Base-by-base conservation (phyloP, 2,797 vertebrate species). In the Chrysocyon brachyurus region DNA sequence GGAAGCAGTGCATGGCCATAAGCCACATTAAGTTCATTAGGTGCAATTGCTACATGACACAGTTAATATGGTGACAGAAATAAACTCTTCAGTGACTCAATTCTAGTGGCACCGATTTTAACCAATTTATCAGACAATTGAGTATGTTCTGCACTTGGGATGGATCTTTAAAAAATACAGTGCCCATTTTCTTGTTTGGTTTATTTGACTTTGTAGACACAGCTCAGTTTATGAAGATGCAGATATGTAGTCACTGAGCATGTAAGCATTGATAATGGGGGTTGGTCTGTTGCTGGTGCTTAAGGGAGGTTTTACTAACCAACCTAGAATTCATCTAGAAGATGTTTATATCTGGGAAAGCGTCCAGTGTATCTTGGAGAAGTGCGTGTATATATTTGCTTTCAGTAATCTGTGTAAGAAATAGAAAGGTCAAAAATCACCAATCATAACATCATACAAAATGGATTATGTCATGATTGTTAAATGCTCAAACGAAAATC, bases 91-190 rank as follows among this genome's bases (percentile, higher is more conserved):
- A 91, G 94, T 96, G 93, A 96, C 98, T 98, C 84, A 96, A 89
- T 98, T 98, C 85, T 98, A 96, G 98, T 97, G 96, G 85, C 96
- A 97, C 28, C 94, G 95, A 95, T 96, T 98, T 97, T 97, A 98
- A 98, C 97, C 96, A 98, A 98, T 98, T 98, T 98, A 97, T 90
- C 91, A 97, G 96, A 96, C 94, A 98, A 84, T 96, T 92, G 96
- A 98, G 59, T 83, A 64, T 97, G 94, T 90, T 97, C 93, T 98
- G 91, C 64, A 85, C 61, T 97, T 92, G 54, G 70, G 82, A 97
- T 97, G 96, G 12, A 94, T 98, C 98, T 98, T 46, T 81, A 90
- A 85, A 96, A 96, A 96, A 88, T 56, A 97, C 82, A 84, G 54
- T 97, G 78, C 83, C 82, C 66, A 87, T 98, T 98, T 85, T 98